Conservation (phyloP, 1,140 invertebrate species). For the Tetramorium simillimum region DNA sequence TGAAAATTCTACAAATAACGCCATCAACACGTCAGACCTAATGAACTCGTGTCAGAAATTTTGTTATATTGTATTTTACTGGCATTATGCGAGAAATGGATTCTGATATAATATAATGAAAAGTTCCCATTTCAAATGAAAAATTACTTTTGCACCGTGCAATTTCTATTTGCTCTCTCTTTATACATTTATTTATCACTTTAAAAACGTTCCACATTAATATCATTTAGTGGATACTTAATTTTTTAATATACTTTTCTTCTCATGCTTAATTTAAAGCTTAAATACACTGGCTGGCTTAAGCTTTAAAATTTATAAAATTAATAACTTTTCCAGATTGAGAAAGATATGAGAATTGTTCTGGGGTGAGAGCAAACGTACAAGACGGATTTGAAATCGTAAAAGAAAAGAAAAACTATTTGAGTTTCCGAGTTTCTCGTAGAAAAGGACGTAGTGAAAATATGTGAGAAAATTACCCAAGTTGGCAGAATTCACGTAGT, state of each 20-base stretch:
- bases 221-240: background rate
- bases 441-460: slow-evolving; percentile 15
- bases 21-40: background rate
- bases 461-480: slow-evolving; percentile 31
- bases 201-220: background rate
- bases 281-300: background rate
- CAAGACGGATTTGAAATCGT: slow-evolving; percentile 27
- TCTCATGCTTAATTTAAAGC: background rate
- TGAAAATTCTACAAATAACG: slow-evolving; percentile 15
- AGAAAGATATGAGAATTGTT: background rate
- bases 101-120: background rate
- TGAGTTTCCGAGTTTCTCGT: slow-evolving; percentile 24
- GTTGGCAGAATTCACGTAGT: slow-evolving; percentile 42
- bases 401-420: slow-evolving; percentile 22
- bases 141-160: background rate
- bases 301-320: background rate
- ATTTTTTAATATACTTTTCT: background rate
- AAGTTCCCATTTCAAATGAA: background rate
- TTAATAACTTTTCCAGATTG: background rate
- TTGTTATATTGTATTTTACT: background rate
- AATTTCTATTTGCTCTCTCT: background rate
- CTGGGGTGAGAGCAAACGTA: background rate
- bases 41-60: background rate
- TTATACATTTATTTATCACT: background rate
- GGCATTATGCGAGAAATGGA: background rate